These are phyloP conservation scores for Cebus imitator DNA, from an alignment of 2,113 vertebrate genomes.

Conservation along the genomic window DNA sequence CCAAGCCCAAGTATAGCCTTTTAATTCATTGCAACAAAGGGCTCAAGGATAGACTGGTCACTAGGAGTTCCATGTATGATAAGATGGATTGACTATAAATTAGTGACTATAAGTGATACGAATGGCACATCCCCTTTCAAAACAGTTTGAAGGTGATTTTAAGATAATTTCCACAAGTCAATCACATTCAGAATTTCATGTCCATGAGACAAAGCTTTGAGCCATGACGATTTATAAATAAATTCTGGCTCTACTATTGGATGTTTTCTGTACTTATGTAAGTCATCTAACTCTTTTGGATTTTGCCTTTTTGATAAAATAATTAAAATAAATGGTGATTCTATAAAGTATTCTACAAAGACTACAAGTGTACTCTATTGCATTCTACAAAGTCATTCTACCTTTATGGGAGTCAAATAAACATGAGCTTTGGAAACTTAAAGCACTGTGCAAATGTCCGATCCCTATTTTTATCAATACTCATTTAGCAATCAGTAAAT, in stretches of 20 bases:
- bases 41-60: background rate
- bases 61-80: background rate
- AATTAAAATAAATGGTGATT: background rate
- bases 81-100: background rate
- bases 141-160: background rate
- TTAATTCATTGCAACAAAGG: background rate
- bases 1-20: background rate
- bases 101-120: background rate
- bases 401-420: background rate
- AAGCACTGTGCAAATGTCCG: background rate
- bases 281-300: background rate
- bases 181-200: background rate
- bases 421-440: background rate
- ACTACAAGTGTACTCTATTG: too few relatives aligned
- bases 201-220: background rate
- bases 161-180: background rate
- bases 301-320: slow-evolving; percentile 10
- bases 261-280: background rate
- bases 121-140: background rate
- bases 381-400: too few relatives aligned
- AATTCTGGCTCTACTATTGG: background rate
- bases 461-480: background rate
- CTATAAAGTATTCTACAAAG: background rate
- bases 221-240: background rate
- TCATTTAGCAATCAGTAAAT: background rate